Percentiles rank a stretch among this genome's conserved stretches.
Conservation (phyloP, 2,113 vertebrate genomes). For the Lepus americanus region DNA sequence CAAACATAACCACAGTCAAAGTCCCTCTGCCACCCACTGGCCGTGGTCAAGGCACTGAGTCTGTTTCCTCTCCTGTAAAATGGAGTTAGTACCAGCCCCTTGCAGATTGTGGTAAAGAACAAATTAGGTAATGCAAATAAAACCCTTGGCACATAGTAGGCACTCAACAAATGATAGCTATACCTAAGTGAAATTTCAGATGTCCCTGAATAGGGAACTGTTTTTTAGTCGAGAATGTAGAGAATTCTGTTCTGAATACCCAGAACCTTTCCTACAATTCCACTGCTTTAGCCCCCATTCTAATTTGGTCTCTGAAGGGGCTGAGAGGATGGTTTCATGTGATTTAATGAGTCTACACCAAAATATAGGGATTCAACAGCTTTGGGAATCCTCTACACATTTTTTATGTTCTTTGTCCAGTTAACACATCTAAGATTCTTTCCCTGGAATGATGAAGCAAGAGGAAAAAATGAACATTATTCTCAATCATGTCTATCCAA, state of each 20-base stretch:
- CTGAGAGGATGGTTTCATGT: conserved; percentile 52
- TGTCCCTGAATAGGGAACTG: conserved; percentile 13
- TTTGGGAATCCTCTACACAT: neutral
- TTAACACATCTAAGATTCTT: neutral
- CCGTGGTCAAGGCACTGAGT: conserved; percentile 13
- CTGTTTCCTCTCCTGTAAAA: conserved; percentile 56
- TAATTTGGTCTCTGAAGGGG: neutral
- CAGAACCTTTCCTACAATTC: conserved; percentile 39
- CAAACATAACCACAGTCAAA: neutral
- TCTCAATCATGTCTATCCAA: conserved; percentile 10
- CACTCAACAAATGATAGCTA: conserved; percentile 36
- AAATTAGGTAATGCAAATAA: conserved; percentile 53
- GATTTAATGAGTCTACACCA: neutral
- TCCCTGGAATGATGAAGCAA: neutral
- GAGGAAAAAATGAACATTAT: neutral
- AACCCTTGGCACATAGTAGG: neutral
- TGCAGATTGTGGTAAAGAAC: neutral
- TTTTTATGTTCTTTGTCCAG: conserved; percentile 46
- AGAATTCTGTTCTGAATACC: conserved; percentile 45
- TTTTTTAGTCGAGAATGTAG: conserved; percentile 17
- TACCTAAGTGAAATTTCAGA: conserved; percentile 4
- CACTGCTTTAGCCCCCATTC: neutral
- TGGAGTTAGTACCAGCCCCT: neutral
- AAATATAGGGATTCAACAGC: conserved; percentile 23
- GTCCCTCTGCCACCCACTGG: neutral